A percentile compares a stretch with the other conserved stretches of the same genome.
phyloP scores from a whole-genome alignment of 2,888 invertebrate species.

The Spialia ferax region DNA sequence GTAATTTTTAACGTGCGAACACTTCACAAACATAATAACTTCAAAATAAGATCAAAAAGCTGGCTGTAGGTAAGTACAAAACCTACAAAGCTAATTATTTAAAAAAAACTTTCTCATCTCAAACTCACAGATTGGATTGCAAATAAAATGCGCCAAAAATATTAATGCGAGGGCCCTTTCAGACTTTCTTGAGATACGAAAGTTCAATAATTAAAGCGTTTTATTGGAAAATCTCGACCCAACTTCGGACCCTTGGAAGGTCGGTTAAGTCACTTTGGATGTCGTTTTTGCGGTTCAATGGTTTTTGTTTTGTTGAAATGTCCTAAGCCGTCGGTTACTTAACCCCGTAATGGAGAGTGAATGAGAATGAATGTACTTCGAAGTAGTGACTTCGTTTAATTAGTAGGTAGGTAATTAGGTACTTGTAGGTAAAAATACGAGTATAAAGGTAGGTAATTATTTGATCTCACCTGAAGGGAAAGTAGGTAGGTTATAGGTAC shows the following conservation, averaged over 20 bases:
- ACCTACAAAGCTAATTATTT: conserved; percentile 24
- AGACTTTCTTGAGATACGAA: conserved; percentile 23
- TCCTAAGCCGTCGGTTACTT: background rate
- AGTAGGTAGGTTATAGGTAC: no score
- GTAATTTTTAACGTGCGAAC: no score
- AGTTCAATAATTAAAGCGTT: conserved; percentile 39
- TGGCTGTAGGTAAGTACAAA: background rate
- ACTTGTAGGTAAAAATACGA: no score
- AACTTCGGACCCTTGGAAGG: conserved; percentile 36
- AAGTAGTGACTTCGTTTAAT: background rate
- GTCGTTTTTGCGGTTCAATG: conserved; percentile 40
- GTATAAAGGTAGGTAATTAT: no score
- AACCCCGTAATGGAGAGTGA: background rate
- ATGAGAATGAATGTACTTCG: background rate
- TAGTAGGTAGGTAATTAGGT: no score
- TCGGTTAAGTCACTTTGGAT: conserved; percentile 44
- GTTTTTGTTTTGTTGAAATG: conserved; percentile 40
- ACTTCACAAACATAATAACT: no score
- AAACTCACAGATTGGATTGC: conserved; percentile 23
- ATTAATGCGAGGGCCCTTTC: conserved; percentile 29
- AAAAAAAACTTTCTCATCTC: conserved; percentile 9
- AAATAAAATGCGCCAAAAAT: conserved; percentile 35
- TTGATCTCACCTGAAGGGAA: no score
- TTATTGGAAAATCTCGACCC: conserved; percentile 35
- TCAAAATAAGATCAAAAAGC: background rate